phyloP scores from a whole-genome alignment of 2,888 invertebrate genomes.

The Chloroclystis v-ata region DNA sequence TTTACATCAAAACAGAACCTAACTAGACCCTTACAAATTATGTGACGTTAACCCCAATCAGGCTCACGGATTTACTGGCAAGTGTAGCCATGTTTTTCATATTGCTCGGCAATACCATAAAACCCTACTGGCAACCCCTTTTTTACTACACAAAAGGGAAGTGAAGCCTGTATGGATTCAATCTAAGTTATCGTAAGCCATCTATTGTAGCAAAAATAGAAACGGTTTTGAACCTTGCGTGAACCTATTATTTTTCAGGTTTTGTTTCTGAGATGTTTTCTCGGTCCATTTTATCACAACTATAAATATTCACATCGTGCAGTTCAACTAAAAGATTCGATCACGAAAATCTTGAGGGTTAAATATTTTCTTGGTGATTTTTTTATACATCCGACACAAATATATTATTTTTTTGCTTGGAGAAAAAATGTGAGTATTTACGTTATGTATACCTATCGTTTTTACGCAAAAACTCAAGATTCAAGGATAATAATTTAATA shows the following conservation, averaged over 20 bases:
- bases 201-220: slow-evolving; percentile 5
- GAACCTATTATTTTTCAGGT: slow-evolving; percentile 1
- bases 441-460: too few species aligned
- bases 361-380: too few species aligned
- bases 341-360: too few species aligned
- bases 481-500: too few species aligned
- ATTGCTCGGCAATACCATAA: slow-evolving; percentile 18
- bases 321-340: too few species aligned
- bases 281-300: too few species aligned
- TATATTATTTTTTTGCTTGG: too few species aligned
- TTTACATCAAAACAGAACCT: not conserved
- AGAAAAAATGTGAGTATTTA: too few species aligned
- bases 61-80: slow-evolving; percentile 29
- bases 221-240: not conserved
- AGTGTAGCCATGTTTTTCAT: slow-evolving; percentile 22
- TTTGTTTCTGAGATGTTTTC: not conserved
- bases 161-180: slow-evolving; percentile 9
- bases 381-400: too few species aligned
- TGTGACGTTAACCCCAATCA: slow-evolving; percentile 33
- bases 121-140: slow-evolving; percentile 18
- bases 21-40: slow-evolving; percentile 30
- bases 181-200: slow-evolving; percentile 14
- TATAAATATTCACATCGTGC: too few species aligned
- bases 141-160: slow-evolving; percentile 16
- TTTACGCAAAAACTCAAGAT: too few species aligned